Evolutionary conservation across 2,797 vertebrate species (phyloP).

Genomic region (Catamblyrhynchus diadema): DNA sequence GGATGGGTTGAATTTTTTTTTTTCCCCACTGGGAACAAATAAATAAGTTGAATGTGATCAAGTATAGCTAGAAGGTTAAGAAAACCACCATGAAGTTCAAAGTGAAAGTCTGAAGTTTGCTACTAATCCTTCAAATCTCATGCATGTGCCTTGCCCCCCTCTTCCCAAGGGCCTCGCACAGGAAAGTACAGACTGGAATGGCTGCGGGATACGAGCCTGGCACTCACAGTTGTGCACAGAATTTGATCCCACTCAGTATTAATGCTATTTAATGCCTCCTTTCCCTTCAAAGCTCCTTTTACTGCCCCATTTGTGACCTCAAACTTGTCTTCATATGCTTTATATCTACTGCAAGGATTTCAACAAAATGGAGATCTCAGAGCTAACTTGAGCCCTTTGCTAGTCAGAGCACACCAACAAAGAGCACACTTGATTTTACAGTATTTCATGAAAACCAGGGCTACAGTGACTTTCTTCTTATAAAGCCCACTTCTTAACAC

Average conservation of each 20-base stretch:
- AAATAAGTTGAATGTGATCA: neutral
- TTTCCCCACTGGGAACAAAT: neutral
- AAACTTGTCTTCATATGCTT: neutral
- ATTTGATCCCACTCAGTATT: neutral
- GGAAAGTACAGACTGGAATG: neutral
- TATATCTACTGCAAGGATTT: neutral
- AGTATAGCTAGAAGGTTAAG: conserved; percentile 23
- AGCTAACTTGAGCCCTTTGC: neutral
- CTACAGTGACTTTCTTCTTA: neutral
- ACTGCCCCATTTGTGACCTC: neutral
- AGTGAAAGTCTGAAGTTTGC: conserved; percentile 14
- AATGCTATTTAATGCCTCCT: neutral
- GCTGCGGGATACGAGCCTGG: neutral
- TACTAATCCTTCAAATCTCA: conserved; percentile 37
- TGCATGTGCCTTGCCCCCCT: neutral
- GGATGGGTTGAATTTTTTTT: neutral
- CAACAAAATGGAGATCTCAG: neutral
- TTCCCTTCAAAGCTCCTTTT: neutral
- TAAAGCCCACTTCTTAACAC: neutral
- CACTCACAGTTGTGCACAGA: neutral
- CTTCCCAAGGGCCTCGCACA: neutral
- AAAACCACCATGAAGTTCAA: conserved; percentile 42
- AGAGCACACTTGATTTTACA: neutral
- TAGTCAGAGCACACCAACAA: neutral
- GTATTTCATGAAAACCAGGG: neutral